These are phyloP conservation scores for Apeltes quadracus DNA, from an alignment of 2,113 vertebrate species.

Conservation along the genomic window DNA sequence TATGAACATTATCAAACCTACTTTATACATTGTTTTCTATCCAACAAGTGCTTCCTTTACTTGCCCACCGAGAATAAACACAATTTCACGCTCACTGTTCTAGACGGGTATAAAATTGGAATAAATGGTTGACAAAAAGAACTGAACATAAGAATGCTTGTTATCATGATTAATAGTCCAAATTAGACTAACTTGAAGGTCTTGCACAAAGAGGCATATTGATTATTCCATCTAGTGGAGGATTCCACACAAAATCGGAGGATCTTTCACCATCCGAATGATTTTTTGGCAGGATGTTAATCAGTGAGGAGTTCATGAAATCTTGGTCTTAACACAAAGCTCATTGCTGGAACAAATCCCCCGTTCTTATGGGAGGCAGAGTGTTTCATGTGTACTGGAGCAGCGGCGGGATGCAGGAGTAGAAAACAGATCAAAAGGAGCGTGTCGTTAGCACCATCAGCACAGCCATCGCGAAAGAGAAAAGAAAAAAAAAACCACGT, in stretches of 20 bases:
- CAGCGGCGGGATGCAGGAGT: slow-evolving; percentile 9
- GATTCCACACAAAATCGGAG: not conserved
- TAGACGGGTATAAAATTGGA: slow-evolving; percentile 18
- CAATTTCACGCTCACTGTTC: not conserved
- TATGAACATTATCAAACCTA: not conserved
- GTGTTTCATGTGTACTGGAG: slow-evolving; percentile 19
- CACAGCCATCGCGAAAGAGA: slow-evolving; percentile 23
- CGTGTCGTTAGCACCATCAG: slow-evolving; percentile 27
- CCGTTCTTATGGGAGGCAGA: not conserved
- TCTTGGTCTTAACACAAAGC: slow-evolving; percentile 2
- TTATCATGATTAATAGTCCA: slow-evolving; percentile 42
- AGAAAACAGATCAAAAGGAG: slow-evolving; percentile 35
- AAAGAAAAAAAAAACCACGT: not conserved
- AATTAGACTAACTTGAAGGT: slow-evolving; percentile 23
- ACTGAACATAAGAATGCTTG: slow-evolving; percentile 17
- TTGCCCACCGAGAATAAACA: not conserved
- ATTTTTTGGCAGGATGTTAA: not conserved
- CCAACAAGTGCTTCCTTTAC: not conserved
- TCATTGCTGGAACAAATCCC: slow-evolving; percentile 13
- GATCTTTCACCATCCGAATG: not conserved
- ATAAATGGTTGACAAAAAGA: slow-evolving; percentile 42
- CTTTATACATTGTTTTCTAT: not conserved
- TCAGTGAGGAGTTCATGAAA: slow-evolving; percentile 8
- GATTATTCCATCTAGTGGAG: not conserved
- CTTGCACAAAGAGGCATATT: slow-evolving; percentile 7